Percentiles rank a stretch among this genome's conserved stretches.
These are phyloP conservation scores for Parelbella ahira DNA, from an alignment of 2,888 invertebrate genomes.

Conservation along the genomic window DNA sequence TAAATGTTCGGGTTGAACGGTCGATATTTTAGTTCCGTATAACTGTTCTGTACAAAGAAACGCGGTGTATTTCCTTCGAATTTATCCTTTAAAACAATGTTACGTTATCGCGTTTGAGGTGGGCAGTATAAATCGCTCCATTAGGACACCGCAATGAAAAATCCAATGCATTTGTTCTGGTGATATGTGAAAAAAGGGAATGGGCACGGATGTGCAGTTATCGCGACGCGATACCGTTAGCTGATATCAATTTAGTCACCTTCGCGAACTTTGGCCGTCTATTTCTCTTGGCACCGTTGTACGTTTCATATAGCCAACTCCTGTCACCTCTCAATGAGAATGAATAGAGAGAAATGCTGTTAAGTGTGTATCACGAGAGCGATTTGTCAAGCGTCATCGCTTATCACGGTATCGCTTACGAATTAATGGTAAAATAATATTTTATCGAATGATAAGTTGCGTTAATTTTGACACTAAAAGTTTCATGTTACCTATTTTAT, in stretches of 20 bases:
- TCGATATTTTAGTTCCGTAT: conserved; percentile 28
- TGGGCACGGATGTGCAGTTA: conserved; percentile 6
- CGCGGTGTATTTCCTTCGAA: conserved; percentile 3
- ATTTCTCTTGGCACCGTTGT: too few species aligned
- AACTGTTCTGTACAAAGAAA: conserved; percentile 22
- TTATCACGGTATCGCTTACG: conserved; percentile 4
- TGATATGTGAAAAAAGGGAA: conserved; percentile 11
- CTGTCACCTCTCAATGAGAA: not conserved
- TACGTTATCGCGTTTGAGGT: conserved; percentile 9
- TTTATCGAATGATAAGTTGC: too few species aligned
- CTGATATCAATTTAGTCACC: conserved; percentile 6
- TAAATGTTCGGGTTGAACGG: conserved; percentile 24
- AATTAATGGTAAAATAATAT: too few species aligned
- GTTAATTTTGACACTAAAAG: not conserved
- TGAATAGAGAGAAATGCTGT: not conserved
- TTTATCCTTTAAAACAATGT: conserved; percentile 16
- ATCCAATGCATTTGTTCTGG: conserved; percentile 10
- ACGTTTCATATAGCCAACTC: not conserved
- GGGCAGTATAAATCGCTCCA: conserved; percentile 13
- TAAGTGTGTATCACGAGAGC: not conserved
- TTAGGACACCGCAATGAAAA: conserved; percentile 8
- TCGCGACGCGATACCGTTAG: conserved; percentile 10
- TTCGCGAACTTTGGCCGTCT: too few species aligned
- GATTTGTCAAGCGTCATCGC: conserved; percentile 1
- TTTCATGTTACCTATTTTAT: conserved; percentile 1